phyloP scores from a whole-genome alignment of 1,140 invertebrate species.

The Diprion similis region DNA sequence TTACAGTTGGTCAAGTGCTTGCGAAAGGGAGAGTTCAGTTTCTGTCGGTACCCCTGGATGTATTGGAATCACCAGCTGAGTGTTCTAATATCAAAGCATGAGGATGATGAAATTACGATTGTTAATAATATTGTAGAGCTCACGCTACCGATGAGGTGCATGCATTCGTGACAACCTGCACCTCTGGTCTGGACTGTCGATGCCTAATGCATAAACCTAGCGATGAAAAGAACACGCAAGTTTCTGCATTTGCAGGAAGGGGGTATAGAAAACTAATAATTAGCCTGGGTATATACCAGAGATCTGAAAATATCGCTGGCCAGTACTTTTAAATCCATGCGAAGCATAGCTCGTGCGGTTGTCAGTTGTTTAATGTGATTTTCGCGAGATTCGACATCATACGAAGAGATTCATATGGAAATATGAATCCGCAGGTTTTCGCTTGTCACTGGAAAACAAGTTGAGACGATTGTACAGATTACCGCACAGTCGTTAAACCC shows the following conservation, averaged over 20 bases:
- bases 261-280: neutral
- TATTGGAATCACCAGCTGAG: neutral
- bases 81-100: neutral
- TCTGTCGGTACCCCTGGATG: neutral
- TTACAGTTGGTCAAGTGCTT: neutral
- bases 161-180: neutral
- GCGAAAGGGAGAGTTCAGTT: neutral
- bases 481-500: neutral
- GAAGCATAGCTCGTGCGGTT: neutral
- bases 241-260: neutral
- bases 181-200: neutral
- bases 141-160: neutral
- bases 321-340: neutral
- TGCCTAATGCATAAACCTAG: neutral
- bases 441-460: too few species aligned
- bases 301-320: neutral
- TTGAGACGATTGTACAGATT: too few species aligned
- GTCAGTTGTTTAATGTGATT: neutral
- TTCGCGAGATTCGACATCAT: neutral
- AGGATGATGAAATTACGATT: neutral
- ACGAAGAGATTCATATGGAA: neutral
- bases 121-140: neutral
- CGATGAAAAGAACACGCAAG: neutral
- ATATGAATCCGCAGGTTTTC: too few species aligned
- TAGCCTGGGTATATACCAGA: neutral